Percentiles rank a stretch among this genome's conserved stretches.
These are phyloP conservation scores for Huso huso DNA, from an alignment of 2,797 vertebrate species.

Conservation along the genomic window DNA sequence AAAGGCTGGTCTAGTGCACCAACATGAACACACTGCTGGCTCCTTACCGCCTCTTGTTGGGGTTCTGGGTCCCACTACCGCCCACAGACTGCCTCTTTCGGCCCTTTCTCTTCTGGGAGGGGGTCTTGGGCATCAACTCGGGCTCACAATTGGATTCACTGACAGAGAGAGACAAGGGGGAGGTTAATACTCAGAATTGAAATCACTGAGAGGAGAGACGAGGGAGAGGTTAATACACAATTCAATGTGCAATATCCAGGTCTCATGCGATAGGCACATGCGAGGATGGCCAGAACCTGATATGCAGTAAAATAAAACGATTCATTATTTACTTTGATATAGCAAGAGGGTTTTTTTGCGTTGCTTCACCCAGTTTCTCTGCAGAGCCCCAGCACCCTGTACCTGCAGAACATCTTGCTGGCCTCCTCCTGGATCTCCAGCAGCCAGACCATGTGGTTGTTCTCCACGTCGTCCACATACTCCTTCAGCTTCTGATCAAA, in stretches of 20 bases:
- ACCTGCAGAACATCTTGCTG: constrained; percentile 78
- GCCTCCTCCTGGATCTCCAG: constrained; percentile 81
- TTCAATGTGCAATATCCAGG: too few species aligned
- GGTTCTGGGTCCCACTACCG: constrained; percentile 52
- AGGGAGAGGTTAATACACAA: too few species aligned
- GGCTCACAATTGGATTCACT: constrained; percentile 80
- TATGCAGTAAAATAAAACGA: too few species aligned
- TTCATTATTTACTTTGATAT: too few species aligned
- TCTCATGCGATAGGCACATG: too few species aligned
- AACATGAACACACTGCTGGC: neutral
- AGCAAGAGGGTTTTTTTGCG: too few species aligned
- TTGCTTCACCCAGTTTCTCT: too few species aligned
- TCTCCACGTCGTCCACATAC: constrained; percentile 58
- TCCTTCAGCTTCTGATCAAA: constrained; percentile 61
- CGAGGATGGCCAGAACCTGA: too few species aligned
- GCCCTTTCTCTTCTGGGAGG: constrained; percentile 78
- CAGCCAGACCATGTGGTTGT: constrained; percentile 80
- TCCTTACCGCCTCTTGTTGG: constrained; percentile 63
- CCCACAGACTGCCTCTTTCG: constrained; percentile 69
- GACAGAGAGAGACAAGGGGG: constrained; percentile 6
- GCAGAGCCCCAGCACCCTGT: neutral
- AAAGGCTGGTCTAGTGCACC: neutral
- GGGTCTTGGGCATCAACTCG: constrained; percentile 83
- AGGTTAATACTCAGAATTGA: neutral
- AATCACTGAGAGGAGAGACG: neutral